Evolutionary conservation across 2,797 vertebrate genomes (phyloP).

Genomic region (Falco novaeseelandiae): DNA sequence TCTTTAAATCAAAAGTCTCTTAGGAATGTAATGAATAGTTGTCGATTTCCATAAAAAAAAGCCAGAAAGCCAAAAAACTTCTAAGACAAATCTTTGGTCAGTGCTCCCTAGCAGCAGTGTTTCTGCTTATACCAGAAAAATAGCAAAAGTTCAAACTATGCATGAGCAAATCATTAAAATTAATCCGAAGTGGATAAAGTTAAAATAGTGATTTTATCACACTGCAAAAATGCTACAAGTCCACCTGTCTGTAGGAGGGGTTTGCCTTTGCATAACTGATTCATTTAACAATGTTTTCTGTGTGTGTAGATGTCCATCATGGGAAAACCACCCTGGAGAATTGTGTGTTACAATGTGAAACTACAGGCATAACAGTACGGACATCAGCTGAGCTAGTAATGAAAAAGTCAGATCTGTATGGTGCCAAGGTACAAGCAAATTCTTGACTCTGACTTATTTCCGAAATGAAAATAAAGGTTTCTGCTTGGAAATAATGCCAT

Average conservation of each 20-base stretch:
- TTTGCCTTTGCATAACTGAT: not conserved
- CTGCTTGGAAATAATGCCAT: not conserved
- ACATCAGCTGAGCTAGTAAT: constrained; percentile 88
- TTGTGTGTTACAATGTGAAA: constrained; percentile 94
- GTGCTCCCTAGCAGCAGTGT: not conserved
- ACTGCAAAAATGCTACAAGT: not conserved
- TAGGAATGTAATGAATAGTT: not conserved
- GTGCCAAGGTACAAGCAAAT: constrained; percentile 86
- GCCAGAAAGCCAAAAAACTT: not conserved
- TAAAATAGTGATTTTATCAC: not conserved
- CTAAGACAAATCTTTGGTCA: not conserved
- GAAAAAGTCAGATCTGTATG: constrained; percentile 94
- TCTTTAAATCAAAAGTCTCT: not conserved
- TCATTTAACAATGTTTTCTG: not conserved
- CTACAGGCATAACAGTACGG: constrained; percentile 88
- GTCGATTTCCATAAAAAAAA: not conserved
- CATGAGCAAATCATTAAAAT: not conserved
- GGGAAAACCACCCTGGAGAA: constrained; percentile 90
- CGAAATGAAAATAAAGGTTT: not conserved
- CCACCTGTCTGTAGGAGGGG: not conserved
- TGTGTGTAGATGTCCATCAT: constrained; percentile 83
- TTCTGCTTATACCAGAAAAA: not conserved
- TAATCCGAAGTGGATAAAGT: not conserved
- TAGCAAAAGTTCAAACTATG: not conserved
- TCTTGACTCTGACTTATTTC: not conserved